A percentile compares a stretch with the other conserved stretches of the same genome.
Evolutionary conservation across 2,797 vertebrate species (phyloP).

Genomic region (Paratrypauchen microcephalus): DNA sequence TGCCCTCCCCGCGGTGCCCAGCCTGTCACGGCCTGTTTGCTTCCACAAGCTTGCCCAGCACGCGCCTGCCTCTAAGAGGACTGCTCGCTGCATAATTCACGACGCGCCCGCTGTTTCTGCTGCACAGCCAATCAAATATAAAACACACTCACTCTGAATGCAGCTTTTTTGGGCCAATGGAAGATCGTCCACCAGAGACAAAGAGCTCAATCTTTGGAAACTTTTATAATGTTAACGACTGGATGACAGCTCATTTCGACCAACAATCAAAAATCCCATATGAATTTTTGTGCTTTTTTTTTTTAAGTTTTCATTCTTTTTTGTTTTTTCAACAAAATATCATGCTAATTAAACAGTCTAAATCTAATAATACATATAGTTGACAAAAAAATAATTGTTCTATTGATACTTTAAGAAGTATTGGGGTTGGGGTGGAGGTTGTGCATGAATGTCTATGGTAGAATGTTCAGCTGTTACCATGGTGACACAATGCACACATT

Average conservation of each 20-base stretch:
- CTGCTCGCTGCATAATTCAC: slow-evolving; percentile 80
- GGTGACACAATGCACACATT: no score
- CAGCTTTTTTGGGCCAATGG: slow-evolving; percentile 53
- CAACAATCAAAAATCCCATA: no score
- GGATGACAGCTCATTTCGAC: not conserved
- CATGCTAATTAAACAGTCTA: no score
- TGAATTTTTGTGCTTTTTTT: no score
- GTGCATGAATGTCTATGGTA: no score
- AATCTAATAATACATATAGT: no score
- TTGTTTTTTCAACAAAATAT: no score
- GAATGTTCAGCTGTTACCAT: no score
- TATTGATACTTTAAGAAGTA: no score
- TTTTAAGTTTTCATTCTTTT: no score
- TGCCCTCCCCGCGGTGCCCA: slow-evolving; percentile 58
- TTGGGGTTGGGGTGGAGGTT: no score
- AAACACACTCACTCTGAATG: slow-evolving; percentile 62
- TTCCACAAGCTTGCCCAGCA: slow-evolving; percentile 73
- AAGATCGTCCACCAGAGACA: slow-evolving; percentile 65
- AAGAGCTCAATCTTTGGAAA: slow-evolving; percentile 61
- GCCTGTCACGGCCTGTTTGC: slow-evolving; percentile 78
- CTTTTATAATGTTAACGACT: slow-evolving; percentile 34
- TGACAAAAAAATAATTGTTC: no score
- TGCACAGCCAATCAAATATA: slow-evolving; percentile 76
- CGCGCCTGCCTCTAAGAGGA: slow-evolving; percentile 74
- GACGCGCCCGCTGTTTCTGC: slow-evolving; percentile 66